Evolutionary conservation across 2,888 invertebrate species (phyloP).

Genomic region (Hirtodrosophila confusa): DNA sequence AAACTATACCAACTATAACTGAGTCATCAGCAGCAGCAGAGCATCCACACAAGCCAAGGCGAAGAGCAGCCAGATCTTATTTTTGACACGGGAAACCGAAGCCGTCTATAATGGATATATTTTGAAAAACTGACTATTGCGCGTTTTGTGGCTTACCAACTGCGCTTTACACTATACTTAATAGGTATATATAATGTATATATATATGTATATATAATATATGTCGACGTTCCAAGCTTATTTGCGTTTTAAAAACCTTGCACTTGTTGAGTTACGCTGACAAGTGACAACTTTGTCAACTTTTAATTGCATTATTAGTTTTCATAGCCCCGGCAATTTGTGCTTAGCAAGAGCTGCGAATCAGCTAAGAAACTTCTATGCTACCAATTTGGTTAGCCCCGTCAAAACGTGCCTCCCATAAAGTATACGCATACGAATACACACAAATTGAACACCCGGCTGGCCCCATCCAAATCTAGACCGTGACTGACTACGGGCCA

Average conservation of each 20-base stretch:
- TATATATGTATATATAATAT: slow-evolving; percentile 5
- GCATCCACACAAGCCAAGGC: not conserved
- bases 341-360: not conserved
- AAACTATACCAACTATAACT: slow-evolving; percentile 44
- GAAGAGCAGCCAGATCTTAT: slow-evolving; percentile 18
- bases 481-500: slow-evolving; percentile 5
- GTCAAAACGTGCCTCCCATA: slow-evolving; percentile 26
- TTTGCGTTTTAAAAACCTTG: slow-evolving; percentile 71
- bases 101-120: slow-evolving; percentile 20
- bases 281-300: slow-evolving; percentile 70
- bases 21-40: slow-evolving; percentile 46
- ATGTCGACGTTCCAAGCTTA: slow-evolving; percentile 30
- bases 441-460: slow-evolving; percentile 30
- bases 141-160: slow-evolving; percentile 57
- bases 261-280: slow-evolving; percentile 57
- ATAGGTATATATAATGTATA: slow-evolving; percentile 1
- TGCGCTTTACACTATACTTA: slow-evolving; percentile 28
- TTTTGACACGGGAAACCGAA: slow-evolving; percentile 24
- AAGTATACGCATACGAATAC: slow-evolving; percentile 16
- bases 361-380: too few relatives aligned
- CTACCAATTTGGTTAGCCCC: slow-evolving; percentile 23
- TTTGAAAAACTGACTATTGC: slow-evolving; percentile 22
- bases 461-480: slow-evolving; percentile 7
- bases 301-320: slow-evolving; percentile 75
- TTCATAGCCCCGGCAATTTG: slow-evolving; percentile 56